A percentile compares a stretch with the other conserved stretches of the same genome.
phyloP scores from a whole-genome alignment of 2,113 vertebrate species.

The Sigmodon hispidus region DNA sequence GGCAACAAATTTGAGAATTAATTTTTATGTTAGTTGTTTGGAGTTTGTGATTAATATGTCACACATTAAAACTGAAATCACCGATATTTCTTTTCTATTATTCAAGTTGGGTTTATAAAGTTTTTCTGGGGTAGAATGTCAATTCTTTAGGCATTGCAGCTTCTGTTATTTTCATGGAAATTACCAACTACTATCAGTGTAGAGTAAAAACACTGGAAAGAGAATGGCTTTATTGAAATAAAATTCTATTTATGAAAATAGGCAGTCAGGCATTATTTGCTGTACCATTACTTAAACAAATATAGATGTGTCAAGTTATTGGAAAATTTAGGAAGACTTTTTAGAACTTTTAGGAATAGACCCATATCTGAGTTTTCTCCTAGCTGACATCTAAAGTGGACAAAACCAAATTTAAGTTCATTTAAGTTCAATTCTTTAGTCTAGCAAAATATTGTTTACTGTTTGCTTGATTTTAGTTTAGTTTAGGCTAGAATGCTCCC shows the following conservation, averaged over 20 bases:
- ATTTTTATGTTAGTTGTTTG: conserved; percentile 49
- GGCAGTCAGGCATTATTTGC: not conserved
- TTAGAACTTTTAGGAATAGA: not conserved
- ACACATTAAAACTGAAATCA: conserved; percentile 3
- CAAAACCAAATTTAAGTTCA: conserved; percentile 45
- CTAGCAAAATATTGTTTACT: not conserved
- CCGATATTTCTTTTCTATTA: conserved; percentile 14
- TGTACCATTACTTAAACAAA: not conserved
- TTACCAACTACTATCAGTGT: not conserved
- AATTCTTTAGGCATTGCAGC: not conserved
- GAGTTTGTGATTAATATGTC: not conserved
- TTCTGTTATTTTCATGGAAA: not conserved
- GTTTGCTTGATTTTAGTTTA: conserved; percentile 8
- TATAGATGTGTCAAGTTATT: not conserved
- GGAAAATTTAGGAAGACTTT: not conserved
- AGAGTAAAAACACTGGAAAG: not conserved
- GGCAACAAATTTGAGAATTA: conserved; percentile 34
- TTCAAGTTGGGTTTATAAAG: not conserved
- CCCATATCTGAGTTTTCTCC: not conserved
- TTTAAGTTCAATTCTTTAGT: not conserved
- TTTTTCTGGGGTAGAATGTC: not conserved
- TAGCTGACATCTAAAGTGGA: not conserved
- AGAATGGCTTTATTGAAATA: not conserved
- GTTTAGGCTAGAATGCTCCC: not conserved
- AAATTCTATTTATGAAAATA: conserved; percentile 10